These are phyloP conservation scores for Idaea biselata DNA, from an alignment of 2,888 invertebrate genomes.

Conservation along the genomic window DNA sequence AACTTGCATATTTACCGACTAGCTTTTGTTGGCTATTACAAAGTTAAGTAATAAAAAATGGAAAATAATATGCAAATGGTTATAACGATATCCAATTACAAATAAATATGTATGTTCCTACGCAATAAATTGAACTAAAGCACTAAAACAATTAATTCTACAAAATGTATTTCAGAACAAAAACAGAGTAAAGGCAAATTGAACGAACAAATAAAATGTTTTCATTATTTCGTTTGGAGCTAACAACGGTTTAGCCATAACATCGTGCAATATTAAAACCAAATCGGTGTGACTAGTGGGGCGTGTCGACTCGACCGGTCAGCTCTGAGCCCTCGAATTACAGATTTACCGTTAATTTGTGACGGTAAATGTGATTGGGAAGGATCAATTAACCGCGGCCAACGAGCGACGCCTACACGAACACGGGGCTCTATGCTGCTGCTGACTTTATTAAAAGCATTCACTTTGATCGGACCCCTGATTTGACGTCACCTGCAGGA, in stretches of 20 bases:
- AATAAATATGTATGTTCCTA: conserved; percentile 3
- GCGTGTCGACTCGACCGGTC: conserved; percentile 11
- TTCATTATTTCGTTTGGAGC: conserved; percentile 14
- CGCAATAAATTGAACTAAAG: background rate
- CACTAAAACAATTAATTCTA: conserved; percentile 10
- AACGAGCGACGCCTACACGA: conserved; percentile 9
- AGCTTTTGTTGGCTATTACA: no score
- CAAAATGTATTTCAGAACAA: conserved; percentile 8
- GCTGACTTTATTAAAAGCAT: conserved; percentile 71
- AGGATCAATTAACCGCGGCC: conserved; percentile 19
- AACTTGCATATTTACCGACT: background rate
- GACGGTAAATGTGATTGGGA: conserved; percentile 13
- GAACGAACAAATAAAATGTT: conserved; percentile 14
- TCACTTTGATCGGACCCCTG: conserved; percentile 70
- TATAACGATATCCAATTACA: background rate
- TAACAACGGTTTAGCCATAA: conserved; percentile 21
- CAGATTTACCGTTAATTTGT: conserved; percentile 18
- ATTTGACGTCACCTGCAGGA: conserved; percentile 73
- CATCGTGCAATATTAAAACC: conserved; percentile 24
- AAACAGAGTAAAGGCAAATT: conserved; percentile 11
- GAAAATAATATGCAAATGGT: background rate
- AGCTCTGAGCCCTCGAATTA: conserved; percentile 17
- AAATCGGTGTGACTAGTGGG: conserved; percentile 18
- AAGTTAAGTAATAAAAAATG: background rate
- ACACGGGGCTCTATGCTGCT: conserved; percentile 30